Base-by-base conservation (phyloP, 2,888 invertebrate genomes). In the Siphonodentalium dalli region DNA sequence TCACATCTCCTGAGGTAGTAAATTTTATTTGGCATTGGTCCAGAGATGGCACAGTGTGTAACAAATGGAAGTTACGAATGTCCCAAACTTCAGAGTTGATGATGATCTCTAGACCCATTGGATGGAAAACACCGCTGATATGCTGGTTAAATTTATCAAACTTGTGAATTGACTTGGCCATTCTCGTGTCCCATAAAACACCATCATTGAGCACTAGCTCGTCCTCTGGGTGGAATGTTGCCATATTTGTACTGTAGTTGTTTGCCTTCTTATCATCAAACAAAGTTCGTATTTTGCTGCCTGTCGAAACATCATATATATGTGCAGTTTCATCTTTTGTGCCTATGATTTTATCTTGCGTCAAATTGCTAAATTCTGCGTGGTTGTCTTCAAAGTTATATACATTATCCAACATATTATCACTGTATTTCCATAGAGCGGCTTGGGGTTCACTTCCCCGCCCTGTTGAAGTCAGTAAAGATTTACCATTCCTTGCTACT, bases 41-140 rank as follows among this genome's bases (percentile, higher is more conserved):
- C 59, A 99, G 84, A 0, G 91, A 89, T 1, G 96, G 92, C 44
- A 99, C 96, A 0, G 97, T 97, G 78, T 94, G 88, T 29, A 99
- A 83, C 35, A 99, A 84, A 77, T 95, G 93, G 82, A 93, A 97
- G 35, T 95, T 96, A 66, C 98, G 85, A 24, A 98, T 82, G 80
- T 99, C 99, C 98, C 98, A 99, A 63, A 86, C 93, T 87, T 99
- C 97, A 0, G 96, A 93, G 79, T 98, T 98, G 49, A 97, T 94
- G 73, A 99, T 92, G 34, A 96, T 92, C 85, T 97, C 96, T 58
- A 93, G 84, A 0, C 95, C 95, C 78, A 93, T 93, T 0, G 96
- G 96, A 86, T 97, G 96, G 76, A 98, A 98, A 6, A 94, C 90
- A 0, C 97, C 98, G 75, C 93, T 96, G 51, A 95, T 88, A 35